Conservation (phyloP, 2,888 invertebrate species). For the Tiliacea citrago region DNA sequence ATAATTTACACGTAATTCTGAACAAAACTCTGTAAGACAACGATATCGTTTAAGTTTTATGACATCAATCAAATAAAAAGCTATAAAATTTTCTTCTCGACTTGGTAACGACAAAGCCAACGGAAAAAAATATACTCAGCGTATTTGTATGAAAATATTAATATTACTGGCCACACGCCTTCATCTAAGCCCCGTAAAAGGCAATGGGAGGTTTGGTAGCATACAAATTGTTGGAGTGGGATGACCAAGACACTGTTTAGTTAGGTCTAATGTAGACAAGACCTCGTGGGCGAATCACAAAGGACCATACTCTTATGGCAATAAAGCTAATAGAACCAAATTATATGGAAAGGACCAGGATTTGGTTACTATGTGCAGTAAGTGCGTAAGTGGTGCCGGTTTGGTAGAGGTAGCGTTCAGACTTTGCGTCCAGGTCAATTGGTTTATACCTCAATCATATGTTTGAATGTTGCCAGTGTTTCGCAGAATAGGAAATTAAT, state of each 20-base stretch:
- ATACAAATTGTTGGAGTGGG: slow-evolving; percentile 82
- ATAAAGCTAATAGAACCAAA: slow-evolving; percentile 67
- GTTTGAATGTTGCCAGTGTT: slow-evolving; percentile 17
- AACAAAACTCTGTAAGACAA: background rate
- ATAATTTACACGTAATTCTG: background rate
- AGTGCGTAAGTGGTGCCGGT: slow-evolving; percentile 21
- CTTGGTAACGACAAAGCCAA: slow-evolving; percentile 4
- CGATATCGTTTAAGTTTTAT: background rate
- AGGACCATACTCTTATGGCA: slow-evolving; percentile 58
- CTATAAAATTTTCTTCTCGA: slow-evolving; percentile 5
- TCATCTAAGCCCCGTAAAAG: slow-evolving; percentile 72
- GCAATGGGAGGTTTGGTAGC: slow-evolving; percentile 76
- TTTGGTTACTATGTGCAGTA: slow-evolving; percentile 44
- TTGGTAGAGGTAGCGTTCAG: slow-evolving; percentile 24
- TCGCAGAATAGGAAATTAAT: slow-evolving; percentile 16
- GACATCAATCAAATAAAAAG: background rate
- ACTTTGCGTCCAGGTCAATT: slow-evolving; percentile 38
- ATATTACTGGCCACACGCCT: slow-evolving; percentile 70
- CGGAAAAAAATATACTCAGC: slow-evolving; percentile 13
- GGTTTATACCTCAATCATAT: slow-evolving; percentile 27
- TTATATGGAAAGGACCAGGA: slow-evolving; percentile 48
- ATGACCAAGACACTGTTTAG: slow-evolving; percentile 67
- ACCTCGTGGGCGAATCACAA: slow-evolving; percentile 71
- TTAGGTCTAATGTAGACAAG: slow-evolving; percentile 62
- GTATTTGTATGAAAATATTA: slow-evolving; percentile 70